Percentiles rank a stretch among this genome's conserved stretches.
Evolutionary conservation across 64 coral and sea anemone species (phyloP).

Genomic region (Stichodactyla mertensii): DNA sequence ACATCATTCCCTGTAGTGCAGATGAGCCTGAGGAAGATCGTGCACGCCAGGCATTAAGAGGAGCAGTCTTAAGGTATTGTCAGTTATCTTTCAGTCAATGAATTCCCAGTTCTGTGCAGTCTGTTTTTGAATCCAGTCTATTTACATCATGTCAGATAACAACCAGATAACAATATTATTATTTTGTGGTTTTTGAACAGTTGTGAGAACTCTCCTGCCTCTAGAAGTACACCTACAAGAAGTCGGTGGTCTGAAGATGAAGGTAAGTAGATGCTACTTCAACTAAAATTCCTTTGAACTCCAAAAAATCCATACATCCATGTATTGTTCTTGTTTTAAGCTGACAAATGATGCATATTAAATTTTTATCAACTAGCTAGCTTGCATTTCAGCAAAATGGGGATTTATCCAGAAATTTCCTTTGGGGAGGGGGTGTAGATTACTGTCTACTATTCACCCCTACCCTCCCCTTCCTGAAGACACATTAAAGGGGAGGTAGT

Average conservation of each 20-base stretch:
- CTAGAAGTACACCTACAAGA: slow-evolving; percentile 50
- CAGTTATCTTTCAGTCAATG: background rate
- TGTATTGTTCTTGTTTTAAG: background rate
- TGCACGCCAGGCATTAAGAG: slow-evolving; percentile 80
- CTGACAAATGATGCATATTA: too few relatives aligned
- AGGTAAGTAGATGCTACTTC: background rate
- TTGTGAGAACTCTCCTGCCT: slow-evolving; percentile 77
- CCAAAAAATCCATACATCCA: background rate
- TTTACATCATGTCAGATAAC: background rate
- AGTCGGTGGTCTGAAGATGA: slow-evolving; percentile 43
- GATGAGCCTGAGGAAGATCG: slow-evolving; percentile 77
- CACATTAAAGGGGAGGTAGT: too few relatives aligned
- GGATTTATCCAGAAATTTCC: too few relatives aligned
- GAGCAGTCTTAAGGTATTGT: slow-evolving; percentile 68
- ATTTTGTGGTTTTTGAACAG: slow-evolving; percentile 22
- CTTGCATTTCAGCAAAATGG: too few relatives aligned
- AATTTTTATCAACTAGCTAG: too few relatives aligned
- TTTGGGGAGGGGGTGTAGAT: too few relatives aligned
- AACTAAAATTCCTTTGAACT: background rate
- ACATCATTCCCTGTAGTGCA: slow-evolving; percentile 79
- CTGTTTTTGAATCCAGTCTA: too few relatives aligned
- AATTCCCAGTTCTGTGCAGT: too few relatives aligned
- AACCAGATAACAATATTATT: background rate
- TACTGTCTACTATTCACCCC: too few relatives aligned
- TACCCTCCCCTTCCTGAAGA: too few relatives aligned